Evolutionary conservation across 2,797 vertebrate species (phyloP).

Genomic region (Hephaestus fuliginosus): DNA sequence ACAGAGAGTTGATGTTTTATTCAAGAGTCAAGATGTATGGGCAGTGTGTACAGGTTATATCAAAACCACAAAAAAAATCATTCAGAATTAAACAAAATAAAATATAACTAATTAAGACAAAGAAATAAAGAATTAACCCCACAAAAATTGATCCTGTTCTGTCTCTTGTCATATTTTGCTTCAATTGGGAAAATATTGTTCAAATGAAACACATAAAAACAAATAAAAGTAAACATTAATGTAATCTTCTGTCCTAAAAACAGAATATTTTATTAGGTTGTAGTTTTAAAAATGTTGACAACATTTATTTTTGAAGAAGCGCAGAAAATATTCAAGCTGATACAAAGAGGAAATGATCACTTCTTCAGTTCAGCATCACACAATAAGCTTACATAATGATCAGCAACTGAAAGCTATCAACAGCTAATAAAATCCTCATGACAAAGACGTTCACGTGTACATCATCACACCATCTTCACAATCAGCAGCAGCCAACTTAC

Average conservation of each 20-base stretch:
- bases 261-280: background rate
- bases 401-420: constrained; percentile 17
- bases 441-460: constrained; percentile 3
- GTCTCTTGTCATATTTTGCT: background rate
- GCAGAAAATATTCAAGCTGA: background rate
- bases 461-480: constrained; percentile 20
- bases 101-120: no score
- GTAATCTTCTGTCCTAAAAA: background rate
- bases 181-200: background rate
- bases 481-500: constrained; percentile 70
- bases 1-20: constrained; percentile 63
- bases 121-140: background rate
- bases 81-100: constrained; percentile 7
- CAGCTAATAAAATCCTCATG: constrained; percentile 15
- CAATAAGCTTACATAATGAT: background rate
- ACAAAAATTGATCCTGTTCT: background rate
- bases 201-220: constrained; percentile 5
- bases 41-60: constrained; percentile 43
- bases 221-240: background rate
- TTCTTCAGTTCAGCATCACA: constrained; percentile 18
- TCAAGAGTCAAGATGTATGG: constrained; percentile 35
- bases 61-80: constrained; percentile 12
- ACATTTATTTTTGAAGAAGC: constrained; percentile 7
- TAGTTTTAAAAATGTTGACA: background rate
- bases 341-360: background rate